Conservation (phyloP, 2,888 invertebrate species). For the Brenthis ino region DNA sequence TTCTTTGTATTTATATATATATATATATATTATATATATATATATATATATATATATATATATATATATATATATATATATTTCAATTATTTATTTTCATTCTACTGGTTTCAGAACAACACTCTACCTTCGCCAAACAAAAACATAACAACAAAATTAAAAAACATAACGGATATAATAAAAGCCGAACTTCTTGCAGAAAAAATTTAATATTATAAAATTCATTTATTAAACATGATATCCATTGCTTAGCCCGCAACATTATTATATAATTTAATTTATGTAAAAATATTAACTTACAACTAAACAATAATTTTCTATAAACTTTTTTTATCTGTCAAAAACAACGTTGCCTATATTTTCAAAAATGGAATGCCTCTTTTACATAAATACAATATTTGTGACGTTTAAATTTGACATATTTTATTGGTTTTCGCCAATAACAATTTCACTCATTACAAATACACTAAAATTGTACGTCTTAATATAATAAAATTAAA, state of each 20-base stretch:
- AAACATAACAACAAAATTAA: slow-evolving; percentile 61
- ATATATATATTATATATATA: too few relatives aligned
- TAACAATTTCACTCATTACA: too few relatives aligned
- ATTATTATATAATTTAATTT: slow-evolving; percentile 49
- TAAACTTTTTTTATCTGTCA: not conserved
- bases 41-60: too few relatives aligned
- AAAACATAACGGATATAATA: slow-evolving; percentile 54
- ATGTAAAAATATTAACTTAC: slow-evolving; percentile 54
- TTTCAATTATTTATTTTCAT: slow-evolving; percentile 1
- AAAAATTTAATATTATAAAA: slow-evolving; percentile 68
- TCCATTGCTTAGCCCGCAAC: slow-evolving; percentile 57
- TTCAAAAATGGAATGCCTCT: slow-evolving; percentile 1
- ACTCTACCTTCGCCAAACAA: slow-evolving; percentile 58
- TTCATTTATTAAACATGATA: slow-evolving; percentile 47
- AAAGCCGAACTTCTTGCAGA: slow-evolving; percentile 63
- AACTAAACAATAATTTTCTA: slow-evolving; percentile 31
- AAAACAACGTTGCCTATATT: not conserved
- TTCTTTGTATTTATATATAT: not conserved
- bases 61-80: too few relatives aligned
- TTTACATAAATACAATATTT: not conserved
- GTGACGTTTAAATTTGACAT: too few relatives aligned
- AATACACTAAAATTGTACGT: too few relatives aligned
- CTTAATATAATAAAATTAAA: not conserved
- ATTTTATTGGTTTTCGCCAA: too few relatives aligned
- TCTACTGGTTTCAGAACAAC: slow-evolving; percentile 57